These are phyloP conservation scores for Lasioglossum calceatum DNA, from an alignment of 2,888 invertebrate species.

Conservation along the genomic window DNA sequence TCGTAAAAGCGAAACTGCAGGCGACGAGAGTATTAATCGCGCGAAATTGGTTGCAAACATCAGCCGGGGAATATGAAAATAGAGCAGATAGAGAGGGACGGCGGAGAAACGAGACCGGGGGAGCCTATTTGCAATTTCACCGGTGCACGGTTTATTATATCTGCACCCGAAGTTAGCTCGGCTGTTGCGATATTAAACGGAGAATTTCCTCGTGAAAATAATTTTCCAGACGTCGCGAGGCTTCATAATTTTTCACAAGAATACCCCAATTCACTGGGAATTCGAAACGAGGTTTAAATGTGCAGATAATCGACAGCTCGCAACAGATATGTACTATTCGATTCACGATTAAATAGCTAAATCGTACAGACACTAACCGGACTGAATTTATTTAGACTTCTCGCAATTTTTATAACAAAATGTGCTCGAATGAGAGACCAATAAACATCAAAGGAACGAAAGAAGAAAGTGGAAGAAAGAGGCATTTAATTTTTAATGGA, in stretches of 20 bases:
- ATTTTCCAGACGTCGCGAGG: background rate
- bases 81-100: background rate
- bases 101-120: background rate
- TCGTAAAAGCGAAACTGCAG: background rate
- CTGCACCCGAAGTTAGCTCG: background rate
- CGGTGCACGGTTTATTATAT: background rate
- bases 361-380: background rate
- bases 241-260: background rate
- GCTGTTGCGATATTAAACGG: background rate
- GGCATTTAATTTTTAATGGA: background rate
- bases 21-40: background rate
- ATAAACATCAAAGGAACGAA: background rate
- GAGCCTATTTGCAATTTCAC: conserved; percentile 22
- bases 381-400: background rate
- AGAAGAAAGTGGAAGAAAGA: background rate
- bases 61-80: conserved; percentile 27
- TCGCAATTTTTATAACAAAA: background rate
- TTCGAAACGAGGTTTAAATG: background rate
- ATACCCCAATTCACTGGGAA: background rate
- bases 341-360: too few species aligned
- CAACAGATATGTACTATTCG: too few species aligned
- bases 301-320: background rate
- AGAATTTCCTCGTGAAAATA: background rate
- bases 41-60: background rate
- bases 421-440: background rate